These are phyloP conservation scores for Rhinolophus ferrumequinum DNA, from an alignment of 2,113 vertebrate species.

Conservation along the genomic window DNA sequence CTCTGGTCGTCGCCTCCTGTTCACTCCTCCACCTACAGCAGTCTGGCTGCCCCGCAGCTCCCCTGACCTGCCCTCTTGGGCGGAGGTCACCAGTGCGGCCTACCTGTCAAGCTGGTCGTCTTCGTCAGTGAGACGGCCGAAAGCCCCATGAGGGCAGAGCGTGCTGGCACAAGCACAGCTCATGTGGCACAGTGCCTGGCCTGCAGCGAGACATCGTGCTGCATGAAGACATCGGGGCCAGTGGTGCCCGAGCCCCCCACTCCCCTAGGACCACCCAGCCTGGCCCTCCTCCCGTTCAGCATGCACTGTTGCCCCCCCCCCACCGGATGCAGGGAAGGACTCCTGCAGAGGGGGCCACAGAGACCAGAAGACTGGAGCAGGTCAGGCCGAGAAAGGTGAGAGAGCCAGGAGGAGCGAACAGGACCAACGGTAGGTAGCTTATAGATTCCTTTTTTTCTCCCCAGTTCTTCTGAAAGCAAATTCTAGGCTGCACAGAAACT, in stretches of 20 bases:
- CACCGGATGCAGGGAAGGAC: neutral
- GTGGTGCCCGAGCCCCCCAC: neutral
- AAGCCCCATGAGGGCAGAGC: neutral
- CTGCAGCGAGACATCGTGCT: neutral
- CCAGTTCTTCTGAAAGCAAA: neutral
- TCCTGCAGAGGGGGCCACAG: neutral
- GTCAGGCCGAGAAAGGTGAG: neutral
- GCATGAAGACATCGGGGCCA: neutral
- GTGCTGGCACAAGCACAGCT: rapidly evolving
- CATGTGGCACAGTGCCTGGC: neutral
- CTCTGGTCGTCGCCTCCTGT: rapidly evolving
- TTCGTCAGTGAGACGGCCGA: rapidly evolving
- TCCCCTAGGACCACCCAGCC: neutral
- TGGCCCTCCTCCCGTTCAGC: neutral
- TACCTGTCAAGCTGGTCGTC: neutral
- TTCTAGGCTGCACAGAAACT: rapidly evolving
- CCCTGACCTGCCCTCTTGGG: neutral
- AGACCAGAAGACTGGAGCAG: neutral
- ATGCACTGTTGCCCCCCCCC: neutral
- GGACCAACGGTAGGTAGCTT: rapidly evolving
- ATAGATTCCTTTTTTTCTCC: rapidly evolving
- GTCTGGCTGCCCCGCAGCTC: rapidly evolving
- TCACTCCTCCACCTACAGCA: neutral
- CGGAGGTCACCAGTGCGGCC: neutral
- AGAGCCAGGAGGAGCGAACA: rapidly evolving